Evolutionary conservation across 2,888 invertebrate genomes (phyloP).

Genomic region (Drepanosiphum platanoidis): DNA sequence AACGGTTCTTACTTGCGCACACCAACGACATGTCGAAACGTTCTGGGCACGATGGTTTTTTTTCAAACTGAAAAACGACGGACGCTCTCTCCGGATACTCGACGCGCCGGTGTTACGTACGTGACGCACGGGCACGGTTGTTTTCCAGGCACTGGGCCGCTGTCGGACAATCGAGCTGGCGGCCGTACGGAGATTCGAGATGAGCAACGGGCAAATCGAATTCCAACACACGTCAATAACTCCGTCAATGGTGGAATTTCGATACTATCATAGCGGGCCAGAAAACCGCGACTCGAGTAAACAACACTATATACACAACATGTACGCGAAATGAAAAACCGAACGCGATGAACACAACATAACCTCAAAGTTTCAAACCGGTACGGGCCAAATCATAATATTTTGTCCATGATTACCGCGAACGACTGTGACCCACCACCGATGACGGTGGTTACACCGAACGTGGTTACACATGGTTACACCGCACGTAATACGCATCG

Average conservation of each 20-base stretch:
- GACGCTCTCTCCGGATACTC: neutral
- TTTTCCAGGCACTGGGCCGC: neutral
- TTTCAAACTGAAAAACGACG: neutral
- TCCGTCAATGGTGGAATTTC: too few relatives aligned
- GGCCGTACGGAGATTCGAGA: neutral
- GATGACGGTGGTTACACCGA: too few relatives aligned
- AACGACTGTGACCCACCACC: neutral
- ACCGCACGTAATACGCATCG: slow-evolving; percentile 58
- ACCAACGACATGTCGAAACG: slow-evolving; percentile 46
- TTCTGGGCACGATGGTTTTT: neutral
- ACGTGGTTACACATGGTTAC: too few relatives aligned
- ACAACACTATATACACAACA: neutral
- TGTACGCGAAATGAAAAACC: neutral
- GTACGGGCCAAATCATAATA: too few relatives aligned
- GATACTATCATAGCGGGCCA: too few relatives aligned
- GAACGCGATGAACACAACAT: slow-evolving; percentile 37
- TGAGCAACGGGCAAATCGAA: neutral
- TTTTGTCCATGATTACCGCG: too few relatives aligned
- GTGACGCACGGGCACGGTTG: neutral
- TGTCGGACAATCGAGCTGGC: neutral
- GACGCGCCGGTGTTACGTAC: neutral
- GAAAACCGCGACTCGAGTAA: neutral
- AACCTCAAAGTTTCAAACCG: slow-evolving; percentile 49
- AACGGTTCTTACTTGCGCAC: slow-evolving; percentile 44
- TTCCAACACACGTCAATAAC: neutral